Percentiles rank a stretch among this genome's conserved stretches.
Evolutionary conservation across 2,797 vertebrate species (phyloP).

Genomic region (Pristis pectinata): DNA sequence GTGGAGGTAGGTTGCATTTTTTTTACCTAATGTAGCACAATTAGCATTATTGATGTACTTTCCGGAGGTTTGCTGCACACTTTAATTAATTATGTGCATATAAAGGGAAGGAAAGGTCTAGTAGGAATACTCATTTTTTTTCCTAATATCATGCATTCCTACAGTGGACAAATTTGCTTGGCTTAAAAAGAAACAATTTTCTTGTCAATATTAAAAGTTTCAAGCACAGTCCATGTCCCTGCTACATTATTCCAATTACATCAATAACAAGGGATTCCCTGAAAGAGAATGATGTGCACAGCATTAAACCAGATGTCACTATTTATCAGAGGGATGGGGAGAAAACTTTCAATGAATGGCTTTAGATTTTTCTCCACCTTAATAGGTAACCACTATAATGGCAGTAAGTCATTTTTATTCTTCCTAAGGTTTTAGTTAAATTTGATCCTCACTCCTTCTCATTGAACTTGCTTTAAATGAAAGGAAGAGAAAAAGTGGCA

Average conservation of each 20-base stretch:
- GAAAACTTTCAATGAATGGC: not conserved
- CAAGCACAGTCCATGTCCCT: not conserved
- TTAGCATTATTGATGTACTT: not conserved
- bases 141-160: not conserved
- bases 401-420: not conserved
- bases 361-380: not conserved
- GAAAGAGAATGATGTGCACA: not conserved
- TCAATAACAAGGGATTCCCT: not conserved
- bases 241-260: not conserved
- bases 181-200: not conserved
- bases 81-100: not conserved
- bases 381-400: no score
- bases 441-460: not conserved
- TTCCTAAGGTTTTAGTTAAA: not conserved
- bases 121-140: not conserved
- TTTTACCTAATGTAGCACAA: not conserved
- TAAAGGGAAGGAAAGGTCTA: not conserved
- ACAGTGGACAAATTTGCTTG: not conserved
- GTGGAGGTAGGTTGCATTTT: slow-evolving; percentile 70
- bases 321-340: no score
- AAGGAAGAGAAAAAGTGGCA: not conserved
- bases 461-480: not conserved
- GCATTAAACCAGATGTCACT: not conserved
- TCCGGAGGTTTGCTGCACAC: not conserved
- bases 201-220: not conserved